Evolutionary conservation across 2,797 vertebrate species (phyloP), one percentile per base, ranked within the genome.

Genomic region (Phylloscopus collybita): DNA sequence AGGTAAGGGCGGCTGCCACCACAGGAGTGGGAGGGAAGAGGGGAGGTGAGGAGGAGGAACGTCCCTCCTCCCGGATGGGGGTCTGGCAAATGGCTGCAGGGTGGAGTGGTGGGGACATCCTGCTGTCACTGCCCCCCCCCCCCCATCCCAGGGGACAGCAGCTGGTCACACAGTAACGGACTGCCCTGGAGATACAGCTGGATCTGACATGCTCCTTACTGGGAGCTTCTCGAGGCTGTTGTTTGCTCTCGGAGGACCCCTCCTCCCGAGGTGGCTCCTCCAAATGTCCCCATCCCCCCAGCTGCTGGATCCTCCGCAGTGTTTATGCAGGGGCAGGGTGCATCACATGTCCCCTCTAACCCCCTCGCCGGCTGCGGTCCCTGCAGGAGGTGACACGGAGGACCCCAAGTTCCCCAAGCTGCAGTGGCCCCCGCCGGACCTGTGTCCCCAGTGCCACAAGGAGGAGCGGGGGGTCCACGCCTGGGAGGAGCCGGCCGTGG

Each of bases 361-460:
- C 6, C 29, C 22, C 4, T 19, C 1, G 0, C 78, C 47, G 87
- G 13, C 32, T 94, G 75, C 0, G 22, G 5, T 83, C 75, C 72
- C 49, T 92, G n/a, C 95, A 99, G 99, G 99, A 80, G 95, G 97
- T 27, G 90, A 97, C 78, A 99, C 98, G 1, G 99, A 99, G 93
- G 99, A 99, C 95, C 99, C 99, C 25, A 88, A 96, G 50, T 99
- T 99, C 95, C 99, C 99, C 95, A 99, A 99, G 97, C 94, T 99
- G 90, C 99, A 99, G 97, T 99, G 99, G 99, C 99, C 99, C 1
- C 95, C 98, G 0, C 98, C 98, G 0, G 97, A 98, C 6, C 34
- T 98, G 93, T 99, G 99, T 93, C 82, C 98, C 1, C 51, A 94
- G 44, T 99, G 99, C 71, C 99, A 99, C 71, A 93, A 90, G 4